A percentile compares a stretch with the other conserved stretches of the same genome.
phyloP scores from a whole-genome alignment of 1,140 invertebrate species.

The Bombus impatiens region DNA sequence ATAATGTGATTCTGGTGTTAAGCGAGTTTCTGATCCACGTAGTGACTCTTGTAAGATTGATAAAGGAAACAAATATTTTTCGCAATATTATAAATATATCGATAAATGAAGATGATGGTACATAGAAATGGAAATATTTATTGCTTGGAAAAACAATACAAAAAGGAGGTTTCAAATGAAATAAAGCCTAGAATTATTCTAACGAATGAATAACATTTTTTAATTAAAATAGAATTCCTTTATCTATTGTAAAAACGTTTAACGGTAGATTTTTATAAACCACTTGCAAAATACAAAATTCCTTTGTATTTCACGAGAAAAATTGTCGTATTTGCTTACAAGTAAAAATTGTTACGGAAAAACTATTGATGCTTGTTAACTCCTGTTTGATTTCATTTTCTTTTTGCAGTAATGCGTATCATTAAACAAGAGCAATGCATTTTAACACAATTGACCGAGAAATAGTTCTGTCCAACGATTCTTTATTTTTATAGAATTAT shows the following conservation, averaged over 20 bases:
- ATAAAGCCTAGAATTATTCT: constrained; percentile 46
- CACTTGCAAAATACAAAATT: constrained; percentile 3
- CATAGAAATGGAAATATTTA: constrained; percentile 27
- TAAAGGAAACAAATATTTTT: constrained; percentile 21
- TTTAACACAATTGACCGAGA: neutral
- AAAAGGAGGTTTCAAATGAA: neutral
- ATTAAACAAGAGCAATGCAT: neutral
- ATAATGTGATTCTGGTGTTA: constrained; percentile 41
- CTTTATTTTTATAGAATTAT: constrained; percentile 10
- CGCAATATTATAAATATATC: constrained; percentile 5
- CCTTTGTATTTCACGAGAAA: constrained; percentile 5
- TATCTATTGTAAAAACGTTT: neutral
- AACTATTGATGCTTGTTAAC: constrained; percentile 4
- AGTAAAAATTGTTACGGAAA: constrained; percentile 3
- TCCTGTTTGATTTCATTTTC: neutral
- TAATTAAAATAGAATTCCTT: constrained; percentile 17
- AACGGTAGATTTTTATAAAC: constrained; percentile 22
- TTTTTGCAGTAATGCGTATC: neutral
- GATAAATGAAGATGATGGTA: neutral
- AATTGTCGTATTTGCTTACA: neutral
- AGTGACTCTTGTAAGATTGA: neutral
- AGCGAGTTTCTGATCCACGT: constrained; percentile 11
- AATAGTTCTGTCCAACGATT: neutral
- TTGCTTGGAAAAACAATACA: constrained; percentile 25
- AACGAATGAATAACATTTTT: neutral